phyloP scores from a whole-genome alignment of 2,113 vertebrate species.

The Eudyptes chrysolophus region DNA sequence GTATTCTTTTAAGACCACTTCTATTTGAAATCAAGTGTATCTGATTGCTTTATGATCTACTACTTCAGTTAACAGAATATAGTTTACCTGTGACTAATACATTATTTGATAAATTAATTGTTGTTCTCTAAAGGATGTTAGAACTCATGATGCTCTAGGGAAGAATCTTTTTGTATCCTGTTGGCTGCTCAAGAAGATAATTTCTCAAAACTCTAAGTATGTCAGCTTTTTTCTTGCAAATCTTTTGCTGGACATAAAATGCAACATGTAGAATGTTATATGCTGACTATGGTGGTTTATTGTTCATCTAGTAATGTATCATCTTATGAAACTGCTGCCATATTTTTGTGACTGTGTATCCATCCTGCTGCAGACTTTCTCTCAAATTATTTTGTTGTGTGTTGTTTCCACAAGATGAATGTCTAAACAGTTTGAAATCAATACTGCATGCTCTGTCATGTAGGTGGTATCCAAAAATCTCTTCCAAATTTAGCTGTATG shows the following conservation, averaged over 20 bases:
- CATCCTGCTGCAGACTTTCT: not conserved
- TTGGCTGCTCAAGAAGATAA: not conserved
- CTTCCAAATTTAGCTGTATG: conserved; percentile 30
- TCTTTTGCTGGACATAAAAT: not conserved
- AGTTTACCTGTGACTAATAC: not conserved
- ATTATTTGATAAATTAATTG: not conserved
- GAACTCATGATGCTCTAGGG: not conserved
- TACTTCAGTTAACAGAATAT: not conserved
- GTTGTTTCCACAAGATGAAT: not conserved
- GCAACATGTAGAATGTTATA: not conserved
- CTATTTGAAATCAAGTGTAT: not conserved
- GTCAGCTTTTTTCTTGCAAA: not conserved
- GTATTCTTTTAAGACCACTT: not conserved
- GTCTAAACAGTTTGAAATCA: conserved; percentile 32
- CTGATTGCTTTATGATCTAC: not conserved
- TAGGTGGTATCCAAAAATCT: conserved; percentile 48
- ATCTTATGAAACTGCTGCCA: not conserved
- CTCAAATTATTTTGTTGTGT: not conserved
- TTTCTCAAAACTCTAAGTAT: not conserved
- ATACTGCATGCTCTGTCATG: not conserved
- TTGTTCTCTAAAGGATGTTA: not conserved
- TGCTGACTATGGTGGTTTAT: not conserved
- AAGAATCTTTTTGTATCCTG: not conserved
- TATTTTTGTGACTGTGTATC: not conserved
- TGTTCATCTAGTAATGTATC: not conserved